Base-by-base conservation (phyloP, 2,888 invertebrate genomes). In the Toxonevra muliebris region DNA sequence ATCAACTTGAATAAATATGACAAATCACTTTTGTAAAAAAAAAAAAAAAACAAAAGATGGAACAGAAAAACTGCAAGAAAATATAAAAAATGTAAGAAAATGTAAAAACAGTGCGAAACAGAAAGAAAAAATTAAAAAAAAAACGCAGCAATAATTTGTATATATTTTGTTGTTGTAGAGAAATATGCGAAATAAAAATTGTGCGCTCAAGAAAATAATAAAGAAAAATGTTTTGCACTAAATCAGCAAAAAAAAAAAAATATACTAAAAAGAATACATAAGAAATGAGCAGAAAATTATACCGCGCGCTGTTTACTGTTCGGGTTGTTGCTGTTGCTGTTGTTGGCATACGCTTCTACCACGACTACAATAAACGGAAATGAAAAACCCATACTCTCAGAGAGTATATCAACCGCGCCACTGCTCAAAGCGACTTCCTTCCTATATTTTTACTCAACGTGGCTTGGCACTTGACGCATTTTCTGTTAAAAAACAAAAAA, bases 1-100 rank as follows among this genome's bases (percentile, higher is more conserved):
- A 79, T 79, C 79, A 79, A 80, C 76, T 78, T 79, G 79, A 77
- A 80, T 79, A 79, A 79, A 79, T 79, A 79, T 79, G 79, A 79
- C 80, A 79, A 79, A 79, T 79, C 79, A 78, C 79, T 79, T 78
- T 77, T 74, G 77, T 75, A 79, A 61, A 55, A 41, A 61, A 50
- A 55, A 72, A 64, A 66, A 64, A 64, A 62, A 66, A 60, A 70
- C 69, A 54, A 63, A 69, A 70, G n/a, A 20, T n/a, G n/a, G 1
- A 71, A 73, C 71, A 72, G 54, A 66, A 71, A 68, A 71, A 68
- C 68, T 58, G 61, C 61, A 54, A 66, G 55, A 4, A 57, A 61
- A 41, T 15, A 59, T 2, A 20, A 15, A 17, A 30, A 30, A 30
- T 30, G 30, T 30, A 7, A 67, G 65, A n/a, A n/a, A n/a, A n/a